Conservation (phyloP, 2,888 invertebrate species). For the Spatulosminthurus flaviceps region DNA sequence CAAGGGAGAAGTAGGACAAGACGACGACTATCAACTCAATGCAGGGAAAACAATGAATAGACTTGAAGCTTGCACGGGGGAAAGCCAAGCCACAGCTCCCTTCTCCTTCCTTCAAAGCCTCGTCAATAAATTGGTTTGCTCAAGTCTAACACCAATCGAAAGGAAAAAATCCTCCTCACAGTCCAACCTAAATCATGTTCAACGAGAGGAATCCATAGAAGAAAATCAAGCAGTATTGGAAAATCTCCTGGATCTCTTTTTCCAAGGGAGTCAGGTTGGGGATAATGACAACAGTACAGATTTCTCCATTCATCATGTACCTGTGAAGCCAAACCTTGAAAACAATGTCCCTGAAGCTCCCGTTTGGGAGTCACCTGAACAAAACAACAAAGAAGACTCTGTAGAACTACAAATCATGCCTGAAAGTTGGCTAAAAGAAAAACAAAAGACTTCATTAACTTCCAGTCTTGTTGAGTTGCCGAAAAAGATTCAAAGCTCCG, state of each 20-base stretch:
- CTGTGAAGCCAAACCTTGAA: neutral
- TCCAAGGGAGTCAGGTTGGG: neutral
- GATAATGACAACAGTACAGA: no score
- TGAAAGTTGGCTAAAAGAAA: neutral
- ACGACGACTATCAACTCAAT: constrained; percentile 8
- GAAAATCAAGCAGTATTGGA: neutral
- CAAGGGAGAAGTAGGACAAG: constrained; percentile 10
- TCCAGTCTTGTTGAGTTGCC: neutral
- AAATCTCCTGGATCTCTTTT: neutral
- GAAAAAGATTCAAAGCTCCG: neutral
- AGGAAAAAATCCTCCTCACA: no score
- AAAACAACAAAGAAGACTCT: neutral
- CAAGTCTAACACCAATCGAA: neutral
- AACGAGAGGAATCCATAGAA: neutral
- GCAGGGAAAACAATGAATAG: neutral
- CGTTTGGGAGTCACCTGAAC: neutral
- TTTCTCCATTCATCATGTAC: no score
- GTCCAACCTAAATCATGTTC: neutral
- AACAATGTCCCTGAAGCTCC: neutral
- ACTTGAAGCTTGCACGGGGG: neutral
- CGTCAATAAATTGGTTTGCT: neutral
- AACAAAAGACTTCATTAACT: constrained; percentile 13
- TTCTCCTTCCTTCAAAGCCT: neutral
- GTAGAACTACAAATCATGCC: neutral
- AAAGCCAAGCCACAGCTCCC: constrained; percentile 1